Conservation (phyloP, 2,113 vertebrate genomes). For the Bungarus multicinctus region DNA sequence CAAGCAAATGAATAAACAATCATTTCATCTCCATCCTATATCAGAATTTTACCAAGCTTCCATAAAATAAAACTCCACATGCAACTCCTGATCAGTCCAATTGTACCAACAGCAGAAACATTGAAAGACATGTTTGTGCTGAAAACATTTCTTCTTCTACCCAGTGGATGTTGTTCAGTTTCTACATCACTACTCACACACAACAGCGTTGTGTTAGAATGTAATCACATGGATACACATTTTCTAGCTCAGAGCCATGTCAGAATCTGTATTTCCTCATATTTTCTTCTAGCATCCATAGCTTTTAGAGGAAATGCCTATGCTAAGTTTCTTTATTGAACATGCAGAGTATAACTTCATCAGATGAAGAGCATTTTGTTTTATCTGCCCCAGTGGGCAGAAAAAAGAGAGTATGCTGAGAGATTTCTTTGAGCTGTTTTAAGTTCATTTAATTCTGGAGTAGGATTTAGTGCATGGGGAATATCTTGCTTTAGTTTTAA, state of each 20-base stretch:
- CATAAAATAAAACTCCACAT: not conserved
- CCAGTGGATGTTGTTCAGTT: slow-evolving; percentile 6
- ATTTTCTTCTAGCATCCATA: not conserved
- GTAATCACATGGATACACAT: not conserved
- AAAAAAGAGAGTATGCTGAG: not conserved
- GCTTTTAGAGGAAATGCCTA: not conserved
- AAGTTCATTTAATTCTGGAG: not conserved
- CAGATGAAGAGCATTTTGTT: not conserved
- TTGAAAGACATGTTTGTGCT: not conserved
- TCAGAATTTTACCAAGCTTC: not conserved
- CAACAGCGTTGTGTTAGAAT: not conserved
- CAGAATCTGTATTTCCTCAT: not conserved
- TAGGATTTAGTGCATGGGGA: not conserved
- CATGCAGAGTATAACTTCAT: not conserved
- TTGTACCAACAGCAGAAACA: not conserved
- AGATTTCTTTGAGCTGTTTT: not conserved
- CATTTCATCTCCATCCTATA: not conserved
- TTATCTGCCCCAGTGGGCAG: not conserved
- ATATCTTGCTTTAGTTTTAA: not conserved
- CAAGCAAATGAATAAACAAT: not conserved
- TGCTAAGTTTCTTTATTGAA: not conserved
- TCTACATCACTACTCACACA: slow-evolving; percentile 7
- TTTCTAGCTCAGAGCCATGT: not conserved
- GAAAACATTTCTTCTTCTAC: not conserved
- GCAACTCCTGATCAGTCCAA: not conserved